A percentile compares a stretch with the other conserved stretches of the same genome.
Evolutionary conservation across 2,888 invertebrate genomes (phyloP).

Genomic region (Melipona bicolor): DNA sequence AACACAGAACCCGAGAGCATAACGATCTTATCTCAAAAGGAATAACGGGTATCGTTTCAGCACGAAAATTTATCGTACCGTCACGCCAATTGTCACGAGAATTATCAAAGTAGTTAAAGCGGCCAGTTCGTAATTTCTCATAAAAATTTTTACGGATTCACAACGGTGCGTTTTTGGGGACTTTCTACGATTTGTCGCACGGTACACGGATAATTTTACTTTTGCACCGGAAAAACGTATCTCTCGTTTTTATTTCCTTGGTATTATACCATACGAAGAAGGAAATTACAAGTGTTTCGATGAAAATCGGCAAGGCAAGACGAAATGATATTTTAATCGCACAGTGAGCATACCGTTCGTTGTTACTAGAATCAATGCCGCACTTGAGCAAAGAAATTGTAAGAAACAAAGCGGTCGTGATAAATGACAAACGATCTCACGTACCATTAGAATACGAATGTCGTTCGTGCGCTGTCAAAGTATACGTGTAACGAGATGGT

Average conservation of each 20-base stretch:
- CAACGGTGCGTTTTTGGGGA: neutral
- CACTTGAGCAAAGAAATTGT: neutral
- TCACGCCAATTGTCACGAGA: neutral
- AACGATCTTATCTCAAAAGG: neutral
- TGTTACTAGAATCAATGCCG: conserved; percentile 51
- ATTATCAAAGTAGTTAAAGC: neutral
- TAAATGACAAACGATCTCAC: conserved; percentile 19
- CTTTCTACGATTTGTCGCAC: neutral
- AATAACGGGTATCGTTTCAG: neutral
- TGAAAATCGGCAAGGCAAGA: conserved; percentile 3
- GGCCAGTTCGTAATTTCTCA: neutral
- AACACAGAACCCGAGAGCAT: neutral
- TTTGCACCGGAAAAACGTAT: neutral
- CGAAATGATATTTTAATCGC: conserved; percentile 29
- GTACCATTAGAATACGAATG: neutral
- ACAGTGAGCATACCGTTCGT: conserved; percentile 23
- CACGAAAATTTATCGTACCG: neutral
- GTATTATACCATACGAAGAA: neutral
- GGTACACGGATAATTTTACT: neutral
- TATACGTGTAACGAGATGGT: neutral
- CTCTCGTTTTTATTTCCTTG: neutral
- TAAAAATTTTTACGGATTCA: neutral
- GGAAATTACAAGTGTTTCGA: conserved; percentile 10
- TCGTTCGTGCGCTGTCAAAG: conserved; percentile 8
- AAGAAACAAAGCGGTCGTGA: neutral